Evolutionary conservation across 2,797 vertebrate species (phyloP), one percentile per base, ranked within the genome.

Genomic region (Enteromius radiatus): DNA sequence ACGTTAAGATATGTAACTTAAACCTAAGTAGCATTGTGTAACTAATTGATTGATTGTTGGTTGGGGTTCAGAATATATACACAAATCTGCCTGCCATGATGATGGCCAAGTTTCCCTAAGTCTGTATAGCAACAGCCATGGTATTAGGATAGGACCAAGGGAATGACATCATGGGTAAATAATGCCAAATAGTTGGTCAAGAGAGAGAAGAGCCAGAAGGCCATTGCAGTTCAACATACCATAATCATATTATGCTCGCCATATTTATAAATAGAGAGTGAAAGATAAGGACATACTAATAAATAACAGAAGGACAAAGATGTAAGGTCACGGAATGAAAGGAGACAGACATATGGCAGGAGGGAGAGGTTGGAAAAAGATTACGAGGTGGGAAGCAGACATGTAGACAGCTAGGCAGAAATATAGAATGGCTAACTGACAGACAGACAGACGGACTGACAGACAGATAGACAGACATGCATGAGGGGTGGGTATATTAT

Each of bases 51-150:
- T 61, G 36, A 43, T 76, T 61, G 54, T 28, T 76, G 54, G 19
- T 56, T 43, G 36, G 54, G 10, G 17, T 77, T 77, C 3, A n/a
- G 11, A 77, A 45, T 15, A 9, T 47, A 77, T 33, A 41, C 82
- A n/a, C 9, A 49, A 75, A 65, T 43, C 5, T 77, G 56, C 7
- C 71, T 64, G n/a, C 11, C 47, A 45, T 81, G 67, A 63, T 52
- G 71, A 68, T 77, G 21, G 79, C 79, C 75, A 82, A 78, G 36
- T 67, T 36, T 54, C 69, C 70, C 61, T 61, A 41, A 75, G 33
- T 84, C 77, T 82, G 81, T 82, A 64, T 79, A 82, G 75, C 79
- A 86, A 86, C 85, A 86, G 65, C 56, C 33, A 54, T 68, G 61
- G 67, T n/a, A 77, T 43, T 76, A 38, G 61, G 31, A 63, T 59